Conservation (phyloP, 2,113 vertebrate genomes). For the Zingel zingel region DNA sequence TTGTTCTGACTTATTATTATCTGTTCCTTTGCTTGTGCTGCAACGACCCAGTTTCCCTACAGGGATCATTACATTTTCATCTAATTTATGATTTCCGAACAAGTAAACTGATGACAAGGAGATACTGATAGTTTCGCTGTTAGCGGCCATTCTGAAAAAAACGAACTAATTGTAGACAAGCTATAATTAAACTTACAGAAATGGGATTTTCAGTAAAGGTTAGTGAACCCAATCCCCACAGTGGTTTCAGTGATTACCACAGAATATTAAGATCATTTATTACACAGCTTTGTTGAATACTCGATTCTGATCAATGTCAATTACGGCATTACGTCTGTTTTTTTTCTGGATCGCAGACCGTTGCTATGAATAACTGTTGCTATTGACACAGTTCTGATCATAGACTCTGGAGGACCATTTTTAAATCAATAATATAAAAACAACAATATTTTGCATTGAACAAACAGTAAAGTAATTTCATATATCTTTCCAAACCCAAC, state of each 20-base stretch:
- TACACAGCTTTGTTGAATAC: too few species aligned
- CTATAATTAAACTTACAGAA: constrained; percentile 13
- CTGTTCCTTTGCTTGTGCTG: constrained; percentile 6
- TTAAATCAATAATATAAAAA: too few species aligned
- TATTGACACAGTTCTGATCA: too few species aligned
- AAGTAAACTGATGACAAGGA: constrained; percentile 21
- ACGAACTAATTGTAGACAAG: constrained; percentile 7
- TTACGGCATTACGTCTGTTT: too few species aligned
- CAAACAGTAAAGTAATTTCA: too few species aligned
- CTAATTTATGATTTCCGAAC: constrained; percentile 39
- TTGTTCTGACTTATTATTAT: constrained; percentile 41
- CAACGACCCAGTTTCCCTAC: constrained; percentile 18
- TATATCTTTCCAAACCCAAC: too few species aligned
- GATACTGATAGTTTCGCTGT: constrained; percentile 24
- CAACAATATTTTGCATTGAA: too few species aligned
- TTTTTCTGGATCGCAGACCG: too few species aligned
- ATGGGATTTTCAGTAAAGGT: not conserved
- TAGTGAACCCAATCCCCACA: not conserved
- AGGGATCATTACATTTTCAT: constrained; percentile 50
- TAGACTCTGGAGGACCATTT: too few species aligned
- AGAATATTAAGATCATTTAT: not conserved
- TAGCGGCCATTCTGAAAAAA: not conserved
- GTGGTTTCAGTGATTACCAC: not conserved
- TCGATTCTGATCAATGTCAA: too few species aligned
- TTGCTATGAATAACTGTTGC: too few species aligned